Conservation (phyloP, 2,113 vertebrate species). For the Melanotaenia duboulayi region DNA sequence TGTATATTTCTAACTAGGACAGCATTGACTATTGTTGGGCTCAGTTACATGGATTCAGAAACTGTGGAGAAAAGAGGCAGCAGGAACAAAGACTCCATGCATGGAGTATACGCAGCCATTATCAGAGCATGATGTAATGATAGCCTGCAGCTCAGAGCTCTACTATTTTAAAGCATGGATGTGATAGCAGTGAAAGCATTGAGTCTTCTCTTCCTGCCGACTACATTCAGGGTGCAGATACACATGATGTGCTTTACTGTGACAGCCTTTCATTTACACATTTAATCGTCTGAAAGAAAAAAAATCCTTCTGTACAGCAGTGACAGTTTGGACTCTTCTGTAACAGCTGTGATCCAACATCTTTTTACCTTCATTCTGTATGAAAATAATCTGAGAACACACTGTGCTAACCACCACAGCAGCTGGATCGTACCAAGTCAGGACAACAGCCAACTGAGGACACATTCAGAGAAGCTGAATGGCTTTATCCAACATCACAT, state of each 20-base stretch:
- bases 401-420: too few relatives aligned
- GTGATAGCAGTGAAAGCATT: conserved; percentile 11
- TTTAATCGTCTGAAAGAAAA: too few relatives aligned
- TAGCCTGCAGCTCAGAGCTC: conserved; percentile 23
- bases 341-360: too few relatives aligned
- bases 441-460: too few relatives aligned
- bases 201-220: background rate
- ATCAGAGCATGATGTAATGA: conserved; percentile 40
- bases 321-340: too few relatives aligned
- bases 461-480: too few relatives aligned
- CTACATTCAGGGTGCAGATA: background rate
- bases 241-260: background rate
- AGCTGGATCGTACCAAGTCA: too few relatives aligned
- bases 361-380: too few relatives aligned
- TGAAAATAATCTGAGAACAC: too few relatives aligned
- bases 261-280: too few relatives aligned
- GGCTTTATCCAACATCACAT: too few relatives aligned
- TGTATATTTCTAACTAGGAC: background rate
- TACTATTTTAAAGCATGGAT: conserved; percentile 29
- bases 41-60: background rate
- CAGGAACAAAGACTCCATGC: background rate
- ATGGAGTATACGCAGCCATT: conserved; percentile 4
- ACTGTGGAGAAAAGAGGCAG: background rate
- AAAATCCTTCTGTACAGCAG: too few relatives aligned
- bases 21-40: background rate